A percentile compares a stretch with the other conserved stretches of the same genome.
phyloP scores from a whole-genome alignment of 2,888 invertebrate genomes.

The Campoletis raptor region DNA sequence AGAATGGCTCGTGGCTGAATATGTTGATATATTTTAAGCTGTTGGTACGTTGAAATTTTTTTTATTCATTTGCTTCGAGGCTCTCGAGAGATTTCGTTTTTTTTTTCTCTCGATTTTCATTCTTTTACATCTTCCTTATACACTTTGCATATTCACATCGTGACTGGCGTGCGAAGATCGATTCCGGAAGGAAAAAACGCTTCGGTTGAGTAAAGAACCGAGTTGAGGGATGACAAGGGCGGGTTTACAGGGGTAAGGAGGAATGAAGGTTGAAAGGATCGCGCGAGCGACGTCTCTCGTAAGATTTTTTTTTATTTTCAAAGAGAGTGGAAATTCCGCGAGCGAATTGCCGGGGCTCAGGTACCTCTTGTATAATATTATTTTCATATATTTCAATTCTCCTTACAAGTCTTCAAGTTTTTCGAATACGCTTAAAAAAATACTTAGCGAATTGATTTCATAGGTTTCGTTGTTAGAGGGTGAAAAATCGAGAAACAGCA shows the following conservation, averaged over 20 bases:
- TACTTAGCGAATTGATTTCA: background rate
- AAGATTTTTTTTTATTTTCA: constrained; percentile 61
- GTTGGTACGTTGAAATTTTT: constrained; percentile 53
- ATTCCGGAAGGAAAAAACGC: constrained; percentile 59
- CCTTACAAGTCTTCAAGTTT: background rate
- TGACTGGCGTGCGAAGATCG: constrained; percentile 70
- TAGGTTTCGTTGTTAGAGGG: background rate
- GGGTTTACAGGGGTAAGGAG: background rate
- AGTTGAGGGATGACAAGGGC: constrained; percentile 6
- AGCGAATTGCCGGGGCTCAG: constrained; percentile 68
- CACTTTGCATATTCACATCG: constrained; percentile 72
- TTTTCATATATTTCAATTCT: constrained; percentile 13
- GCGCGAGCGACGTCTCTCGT: constrained; percentile 60
- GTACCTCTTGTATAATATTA: constrained; percentile 36
- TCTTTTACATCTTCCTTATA: constrained; percentile 64
- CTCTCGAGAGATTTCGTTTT: constrained; percentile 31
- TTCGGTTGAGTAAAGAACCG: constrained; percentile 27
- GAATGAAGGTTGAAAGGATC: constrained; percentile 33
- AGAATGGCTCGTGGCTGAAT: background rate
- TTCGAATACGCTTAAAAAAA: background rate
- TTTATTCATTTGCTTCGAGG: constrained; percentile 34
- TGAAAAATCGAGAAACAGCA: background rate
- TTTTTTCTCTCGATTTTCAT: constrained; percentile 44
- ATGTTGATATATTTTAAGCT: background rate
- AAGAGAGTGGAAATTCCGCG: constrained; percentile 69